Conservation (phyloP, 2,797 vertebrate genomes). For the Clarias pachynema region DNA sequence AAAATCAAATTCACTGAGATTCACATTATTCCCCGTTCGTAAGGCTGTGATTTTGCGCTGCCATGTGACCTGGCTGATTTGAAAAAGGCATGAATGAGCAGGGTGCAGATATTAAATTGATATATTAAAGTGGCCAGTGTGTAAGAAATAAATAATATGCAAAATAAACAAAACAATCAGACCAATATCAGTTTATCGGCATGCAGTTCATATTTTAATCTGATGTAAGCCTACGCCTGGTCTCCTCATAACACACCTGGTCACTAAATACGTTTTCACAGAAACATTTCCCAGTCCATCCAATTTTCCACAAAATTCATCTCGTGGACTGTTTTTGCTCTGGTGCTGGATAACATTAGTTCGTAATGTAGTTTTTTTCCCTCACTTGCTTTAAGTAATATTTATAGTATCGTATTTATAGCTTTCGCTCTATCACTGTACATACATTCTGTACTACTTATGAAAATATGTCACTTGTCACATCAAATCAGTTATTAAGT, state of each 20-base stretch:
- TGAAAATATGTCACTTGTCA: not conserved
- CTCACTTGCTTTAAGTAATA: not conserved
- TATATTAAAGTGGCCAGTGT: not conserved
- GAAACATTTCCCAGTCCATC: not conserved
- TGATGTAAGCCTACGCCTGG: not conserved
- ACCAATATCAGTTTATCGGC: not conserved
- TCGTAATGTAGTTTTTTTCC: not conserved
- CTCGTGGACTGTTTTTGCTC: not conserved
- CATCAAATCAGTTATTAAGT: too few species aligned
- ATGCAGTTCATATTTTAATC: not conserved
- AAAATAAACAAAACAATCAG: not conserved
- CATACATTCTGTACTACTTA: not conserved
- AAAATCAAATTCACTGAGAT: not conserved
- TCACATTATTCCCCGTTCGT: not conserved
- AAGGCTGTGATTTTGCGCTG: not conserved
- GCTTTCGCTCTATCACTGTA: not conserved
- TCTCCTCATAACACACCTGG: not conserved
- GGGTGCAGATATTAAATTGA: not conserved
- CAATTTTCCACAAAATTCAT: not conserved
- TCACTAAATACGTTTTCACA: not conserved
- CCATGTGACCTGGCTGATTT: not conserved
- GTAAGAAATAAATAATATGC: not conserved
- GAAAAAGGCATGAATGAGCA: not conserved
- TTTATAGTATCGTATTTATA: not conserved
- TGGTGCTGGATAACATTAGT: not conserved